Percentiles rank a stretch among this genome's conserved stretches.
Conservation (phyloP, 2,797 vertebrate genomes). For the Thaleichthys pacificus region DNA sequence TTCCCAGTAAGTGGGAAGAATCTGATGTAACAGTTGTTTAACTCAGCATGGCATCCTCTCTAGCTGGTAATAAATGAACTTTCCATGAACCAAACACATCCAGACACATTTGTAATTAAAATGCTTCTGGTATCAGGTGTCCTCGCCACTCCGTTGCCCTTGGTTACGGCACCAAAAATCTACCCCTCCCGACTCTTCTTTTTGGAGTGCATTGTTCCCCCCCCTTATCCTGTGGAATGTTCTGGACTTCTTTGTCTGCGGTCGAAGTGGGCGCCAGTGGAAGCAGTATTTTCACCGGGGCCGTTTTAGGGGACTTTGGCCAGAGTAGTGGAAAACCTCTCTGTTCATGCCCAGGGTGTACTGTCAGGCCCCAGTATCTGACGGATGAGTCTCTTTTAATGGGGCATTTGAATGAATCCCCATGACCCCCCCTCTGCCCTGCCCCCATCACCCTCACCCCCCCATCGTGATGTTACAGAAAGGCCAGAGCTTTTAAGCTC, state of each 20-base stretch:
- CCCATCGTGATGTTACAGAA: conserved; percentile 55
- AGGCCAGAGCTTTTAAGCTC: conserved; percentile 32
- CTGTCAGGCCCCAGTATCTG: conserved; percentile 40
- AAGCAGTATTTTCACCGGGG: conserved; percentile 60
- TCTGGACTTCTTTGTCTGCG: conserved; percentile 40
- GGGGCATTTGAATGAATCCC: conserved; percentile 63
- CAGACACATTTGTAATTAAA: conserved; percentile 6
- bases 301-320: conserved; percentile 46
- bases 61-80: conserved; percentile 35
- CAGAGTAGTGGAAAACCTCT: conserved; percentile 53
- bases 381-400: conserved; percentile 63
- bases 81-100: conserved; percentile 34
- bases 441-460: conserved; percentile 33
- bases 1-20: conserved; percentile 29
- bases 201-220: conserved; percentile 42
- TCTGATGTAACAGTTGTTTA: conserved; percentile 35
- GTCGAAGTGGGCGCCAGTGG: conserved; percentile 43
- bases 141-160: conserved; percentile 32
- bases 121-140: conserved; percentile 27
- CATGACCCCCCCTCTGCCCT: conserved; percentile 28
- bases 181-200: conserved; percentile 18
- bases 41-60: neutral
- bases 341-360: conserved; percentile 34
- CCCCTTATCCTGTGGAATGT: conserved; percentile 32
- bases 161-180: conserved; percentile 34